Conservation (phyloP, 2,888 invertebrate genomes). For the Drosophila meridiana region DNA sequence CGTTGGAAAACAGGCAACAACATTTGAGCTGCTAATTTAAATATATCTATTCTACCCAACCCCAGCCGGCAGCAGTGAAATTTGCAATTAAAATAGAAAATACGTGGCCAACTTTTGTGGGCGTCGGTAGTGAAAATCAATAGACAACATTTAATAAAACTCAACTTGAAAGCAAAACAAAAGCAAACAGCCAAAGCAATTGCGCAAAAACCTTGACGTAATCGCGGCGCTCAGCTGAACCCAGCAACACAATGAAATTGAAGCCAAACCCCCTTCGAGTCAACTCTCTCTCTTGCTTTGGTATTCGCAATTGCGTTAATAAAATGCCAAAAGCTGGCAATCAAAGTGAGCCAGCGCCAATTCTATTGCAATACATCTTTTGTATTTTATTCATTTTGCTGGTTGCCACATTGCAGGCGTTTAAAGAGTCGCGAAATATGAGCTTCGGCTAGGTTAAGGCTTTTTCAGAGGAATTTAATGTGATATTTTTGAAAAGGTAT, state of each 20-base stretch:
- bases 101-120: constrained; percentile 57
- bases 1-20: constrained; percentile 49
- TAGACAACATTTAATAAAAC: constrained; percentile 71
- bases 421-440: constrained; percentile 10
- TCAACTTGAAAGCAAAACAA: constrained; percentile 39
- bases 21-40: constrained; percentile 63
- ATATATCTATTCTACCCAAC: constrained; percentile 52
- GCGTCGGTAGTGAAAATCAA: constrained; percentile 61
- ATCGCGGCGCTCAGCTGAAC: constrained; percentile 49
- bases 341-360: constrained; percentile 48
- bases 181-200: constrained; percentile 37
- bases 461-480: no score
- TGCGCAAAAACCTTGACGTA: constrained; percentile 48
- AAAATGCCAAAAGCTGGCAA: constrained; percentile 57
- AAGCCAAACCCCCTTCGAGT: not conserved
- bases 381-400: constrained; percentile 36
- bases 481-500: not conserved
- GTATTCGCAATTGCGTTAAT: constrained; percentile 59
- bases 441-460: not conserved
- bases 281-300: constrained; percentile 14
- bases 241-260: constrained; percentile 37
- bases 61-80: constrained; percentile 30
- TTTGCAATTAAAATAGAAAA: constrained; percentile 68
- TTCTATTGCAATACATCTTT: constrained; percentile 46
- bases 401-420: constrained; percentile 10